phyloP scores from a whole-genome alignment of 2,113 vertebrate species.

The Prionailurus viverrinus region DNA sequence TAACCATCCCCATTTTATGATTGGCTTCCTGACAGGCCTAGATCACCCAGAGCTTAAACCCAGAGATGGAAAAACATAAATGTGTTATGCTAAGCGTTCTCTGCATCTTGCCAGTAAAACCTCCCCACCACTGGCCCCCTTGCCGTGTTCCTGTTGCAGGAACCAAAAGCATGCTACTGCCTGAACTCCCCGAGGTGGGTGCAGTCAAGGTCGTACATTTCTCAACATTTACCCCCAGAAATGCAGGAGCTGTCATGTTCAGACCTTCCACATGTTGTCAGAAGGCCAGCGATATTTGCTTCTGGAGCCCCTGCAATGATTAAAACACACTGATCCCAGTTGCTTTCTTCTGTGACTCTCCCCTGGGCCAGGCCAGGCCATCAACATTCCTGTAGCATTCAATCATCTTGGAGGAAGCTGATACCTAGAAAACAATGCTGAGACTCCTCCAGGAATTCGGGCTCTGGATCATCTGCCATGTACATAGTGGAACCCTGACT shows the following conservation, averaged over 20 bases:
- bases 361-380: background rate
- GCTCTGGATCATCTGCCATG: slow-evolving; percentile 47
- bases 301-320: background rate
- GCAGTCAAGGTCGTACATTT: background rate
- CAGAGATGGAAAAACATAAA: slow-evolving; percentile 27
- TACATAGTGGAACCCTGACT: background rate
- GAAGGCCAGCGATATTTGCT: background rate
- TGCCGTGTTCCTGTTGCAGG: background rate
- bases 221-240: background rate
- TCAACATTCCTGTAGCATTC: background rate
- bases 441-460: slow-evolving; percentile 55
- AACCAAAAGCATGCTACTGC: background rate
- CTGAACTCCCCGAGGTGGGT: background rate
- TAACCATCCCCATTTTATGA: background rate
- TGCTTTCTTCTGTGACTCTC: background rate
- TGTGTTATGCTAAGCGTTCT: background rate
- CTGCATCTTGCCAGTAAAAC: background rate
- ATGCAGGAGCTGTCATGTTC: background rate
- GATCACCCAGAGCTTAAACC: slow-evolving; percentile 13
- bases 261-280: background rate
- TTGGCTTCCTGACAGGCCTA: slow-evolving; percentile 36
- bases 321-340: background rate
- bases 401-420: background rate
- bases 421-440: background rate
- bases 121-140: background rate